Conservation (phyloP, 2,113 vertebrate species). For the Paratilapia polleni region DNA sequence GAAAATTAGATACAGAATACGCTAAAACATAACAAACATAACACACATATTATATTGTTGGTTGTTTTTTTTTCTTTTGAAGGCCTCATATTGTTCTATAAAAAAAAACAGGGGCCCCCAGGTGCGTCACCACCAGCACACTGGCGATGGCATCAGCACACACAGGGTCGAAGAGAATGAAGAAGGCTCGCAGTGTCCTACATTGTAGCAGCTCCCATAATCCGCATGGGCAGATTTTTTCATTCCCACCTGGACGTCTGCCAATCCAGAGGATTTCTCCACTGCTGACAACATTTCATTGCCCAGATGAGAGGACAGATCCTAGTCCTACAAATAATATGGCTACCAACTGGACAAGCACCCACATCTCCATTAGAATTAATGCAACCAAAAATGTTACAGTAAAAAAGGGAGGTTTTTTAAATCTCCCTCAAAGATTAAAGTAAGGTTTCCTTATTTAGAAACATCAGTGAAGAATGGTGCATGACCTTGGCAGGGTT, state of each 20-base stretch:
- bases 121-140: conserved; percentile 13
- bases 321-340: conserved; percentile 16
- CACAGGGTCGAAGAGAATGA: conserved; percentile 31
- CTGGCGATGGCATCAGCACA: conserved; percentile 20
- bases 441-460: conserved; percentile 5
- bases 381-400: background rate
- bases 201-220: conserved; percentile 65
- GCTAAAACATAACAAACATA: background rate
- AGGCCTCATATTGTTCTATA: conserved; percentile 39
- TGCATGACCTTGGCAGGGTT: conserved; percentile 13
- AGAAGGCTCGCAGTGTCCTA: conserved; percentile 69
- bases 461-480: background rate
- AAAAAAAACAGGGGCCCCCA: conserved; percentile 9
- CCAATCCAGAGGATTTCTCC: conserved; percentile 71
- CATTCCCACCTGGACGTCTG: conserved; percentile 71
- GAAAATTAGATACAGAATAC: conserved; percentile 10
- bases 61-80: background rate
- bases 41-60: background rate
- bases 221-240: conserved; percentile 67
- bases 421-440: background rate
- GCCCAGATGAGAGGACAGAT: conserved; percentile 51
- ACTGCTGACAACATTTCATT: conserved; percentile 54
- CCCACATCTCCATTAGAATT: background rate
- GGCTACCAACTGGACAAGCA: conserved; percentile 6
- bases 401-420: background rate